Evolutionary conservation across 2,113 vertebrate species (phyloP).

Genomic region (Camelus bactrianus): DNA sequence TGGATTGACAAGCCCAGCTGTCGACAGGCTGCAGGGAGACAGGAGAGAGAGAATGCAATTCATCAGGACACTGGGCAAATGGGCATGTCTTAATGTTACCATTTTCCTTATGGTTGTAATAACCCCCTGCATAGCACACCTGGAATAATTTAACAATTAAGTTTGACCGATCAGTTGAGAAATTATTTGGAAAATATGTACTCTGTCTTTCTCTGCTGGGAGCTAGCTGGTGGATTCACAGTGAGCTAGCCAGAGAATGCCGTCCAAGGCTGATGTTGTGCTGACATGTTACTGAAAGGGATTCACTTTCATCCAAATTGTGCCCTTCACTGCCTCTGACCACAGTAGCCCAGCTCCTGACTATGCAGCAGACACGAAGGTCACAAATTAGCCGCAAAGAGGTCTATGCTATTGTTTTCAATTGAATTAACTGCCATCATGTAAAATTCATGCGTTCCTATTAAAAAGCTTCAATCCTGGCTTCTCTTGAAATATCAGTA

Average conservation of each 20-base stretch:
- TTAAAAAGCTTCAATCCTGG: background rate
- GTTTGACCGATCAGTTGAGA: constrained; percentile 58
- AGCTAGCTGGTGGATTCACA: background rate
- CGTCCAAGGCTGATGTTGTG: background rate
- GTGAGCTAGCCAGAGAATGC: background rate
- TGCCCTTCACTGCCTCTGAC: background rate
- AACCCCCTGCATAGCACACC: constrained; percentile 75
- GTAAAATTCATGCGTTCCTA: constrained; percentile 16
- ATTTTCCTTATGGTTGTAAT: constrained; percentile 73
- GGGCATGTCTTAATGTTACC: constrained; percentile 74
- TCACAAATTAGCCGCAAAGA: background rate
- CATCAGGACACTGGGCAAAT: constrained; percentile 63
- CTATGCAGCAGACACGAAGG: background rate
- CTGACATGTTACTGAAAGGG: background rate
- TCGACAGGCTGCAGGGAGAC: constrained; percentile 12
- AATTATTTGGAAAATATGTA: constrained; percentile 63
- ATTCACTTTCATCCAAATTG: no score
- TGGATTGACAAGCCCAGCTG: constrained; percentile 67
- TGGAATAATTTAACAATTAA: constrained; percentile 74
- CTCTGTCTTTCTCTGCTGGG: background rate
- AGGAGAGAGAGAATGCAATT: constrained; percentile 38
- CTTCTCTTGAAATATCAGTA: constrained; percentile 11
- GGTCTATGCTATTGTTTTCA: background rate
- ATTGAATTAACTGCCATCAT: background rate
- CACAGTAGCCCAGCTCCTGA: background rate